Base-by-base conservation (phyloP, 2,113 vertebrate genomes). In the Genyomyrus donnyi region DNA sequence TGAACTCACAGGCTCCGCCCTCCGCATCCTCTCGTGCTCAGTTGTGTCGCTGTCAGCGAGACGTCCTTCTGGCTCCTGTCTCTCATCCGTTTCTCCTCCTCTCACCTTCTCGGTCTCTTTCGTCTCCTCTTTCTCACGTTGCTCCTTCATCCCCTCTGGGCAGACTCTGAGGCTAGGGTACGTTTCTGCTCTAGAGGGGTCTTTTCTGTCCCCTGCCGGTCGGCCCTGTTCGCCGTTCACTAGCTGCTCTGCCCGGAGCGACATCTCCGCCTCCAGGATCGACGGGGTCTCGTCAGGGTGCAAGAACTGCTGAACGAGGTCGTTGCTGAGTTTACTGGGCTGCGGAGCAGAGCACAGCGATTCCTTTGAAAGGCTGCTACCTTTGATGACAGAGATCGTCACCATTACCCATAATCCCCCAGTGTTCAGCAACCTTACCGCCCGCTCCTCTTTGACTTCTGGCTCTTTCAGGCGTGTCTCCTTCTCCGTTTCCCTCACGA, bases 401-500 rank as follows among this genome's bases (percentile, higher is more conserved):
- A 27, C 21, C 7, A 9, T 50, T 39, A 2, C 58, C 84, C 89
- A 58, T 35, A 45, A 45, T 58, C 15, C 77, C 89, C 10, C 5
- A 21, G 11, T 15, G 5, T 3, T 8, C 19, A 15, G 17, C 8
- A 3, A n/a, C 86, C 92, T 93, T 91, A 96, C 95, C 11, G 89
- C 9, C 50, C 86, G 95, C 58, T 96, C 95, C 8, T 96, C 95
- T 88, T 95, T 96, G 74, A 90, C 90, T 4, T 95, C 94, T 0
- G 96, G 95, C 58, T 96, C 97, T 89, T 95, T 98, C 42, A 84
- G 77, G 15, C 96, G 96, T 0, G 96, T 96, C 92, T 98, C 98
- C 91, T 98, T 97, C 95, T 99, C 98, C 0, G 97, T 97, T 88
- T 98, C 97, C 90, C 98, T 92, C 90, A 99, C 98, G 0, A 99